These are phyloP conservation scores for Scomber colias DNA, from an alignment of 2,113 vertebrate genomes.

Conservation along the genomic window DNA sequence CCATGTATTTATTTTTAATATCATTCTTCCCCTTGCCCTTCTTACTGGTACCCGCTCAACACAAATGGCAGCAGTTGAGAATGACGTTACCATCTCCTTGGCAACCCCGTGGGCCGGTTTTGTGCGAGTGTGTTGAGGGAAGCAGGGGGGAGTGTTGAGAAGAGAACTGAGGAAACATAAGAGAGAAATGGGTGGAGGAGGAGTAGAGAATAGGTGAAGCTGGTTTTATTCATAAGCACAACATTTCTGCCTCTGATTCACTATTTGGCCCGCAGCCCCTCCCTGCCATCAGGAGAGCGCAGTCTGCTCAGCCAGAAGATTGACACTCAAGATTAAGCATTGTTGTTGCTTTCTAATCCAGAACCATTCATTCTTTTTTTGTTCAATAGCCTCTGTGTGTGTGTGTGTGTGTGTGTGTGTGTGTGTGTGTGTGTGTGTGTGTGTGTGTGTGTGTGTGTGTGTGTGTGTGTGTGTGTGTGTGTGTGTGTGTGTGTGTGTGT, in stretches of 20 bases:
- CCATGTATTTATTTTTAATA: constrained; percentile 79
- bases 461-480: neutral
- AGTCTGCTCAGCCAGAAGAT: constrained; percentile 27
- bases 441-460: neutral
- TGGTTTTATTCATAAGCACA: constrained; percentile 72
- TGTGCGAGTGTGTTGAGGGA: constrained; percentile 32
- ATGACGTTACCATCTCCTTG: constrained; percentile 83
- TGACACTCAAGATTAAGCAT: constrained; percentile 36
- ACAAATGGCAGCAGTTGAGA: constrained; percentile 81
- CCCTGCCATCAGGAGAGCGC: constrained; percentile 21
- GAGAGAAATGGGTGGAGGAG: constrained; percentile 41
- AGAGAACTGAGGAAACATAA: constrained; percentile 38
- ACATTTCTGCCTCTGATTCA: constrained; percentile 55
- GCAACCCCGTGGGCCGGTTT: constrained; percentile 76
- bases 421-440: too few relatives aligned
- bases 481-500: neutral
- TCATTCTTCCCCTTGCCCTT: constrained; percentile 53
- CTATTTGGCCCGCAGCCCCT: constrained; percentile 35
- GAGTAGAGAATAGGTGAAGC: constrained; percentile 52
- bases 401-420: neutral
- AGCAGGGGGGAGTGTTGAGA: constrained; percentile 37
- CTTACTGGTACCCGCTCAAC: constrained; percentile 60
- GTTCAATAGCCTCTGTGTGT: neutral
- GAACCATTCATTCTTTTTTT: constrained; percentile 31
- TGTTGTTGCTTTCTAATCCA: constrained; percentile 35